Percentiles rank a stretch among this genome's conserved stretches.
Conservation (phyloP, 2,797 vertebrate genomes). For the Parambassis ranga region DNA sequence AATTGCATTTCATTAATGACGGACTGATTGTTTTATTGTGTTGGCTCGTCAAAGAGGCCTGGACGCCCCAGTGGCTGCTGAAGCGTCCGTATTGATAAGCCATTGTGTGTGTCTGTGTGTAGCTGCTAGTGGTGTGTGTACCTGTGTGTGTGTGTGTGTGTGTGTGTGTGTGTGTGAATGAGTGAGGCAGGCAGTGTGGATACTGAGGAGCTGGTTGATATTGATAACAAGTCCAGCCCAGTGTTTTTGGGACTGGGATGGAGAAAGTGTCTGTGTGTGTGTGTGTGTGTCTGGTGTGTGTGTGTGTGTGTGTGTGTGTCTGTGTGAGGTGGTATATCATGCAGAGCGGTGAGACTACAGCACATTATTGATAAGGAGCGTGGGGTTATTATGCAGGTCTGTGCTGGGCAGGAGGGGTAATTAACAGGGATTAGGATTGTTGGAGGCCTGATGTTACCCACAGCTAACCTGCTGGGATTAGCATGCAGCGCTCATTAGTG, state of each 20-base stretch:
- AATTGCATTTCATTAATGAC: slow-evolving; percentile 80
- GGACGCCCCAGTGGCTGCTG: slow-evolving; percentile 71
- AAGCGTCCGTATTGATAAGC: slow-evolving; percentile 78
- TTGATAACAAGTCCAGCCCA: slow-evolving; percentile 59
- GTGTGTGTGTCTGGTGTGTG: background rate
- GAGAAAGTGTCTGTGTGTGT: slow-evolving; percentile 19
- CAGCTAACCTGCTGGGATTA: slow-evolving; percentile 65
- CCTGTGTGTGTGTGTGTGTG: background rate
- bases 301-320: background rate
- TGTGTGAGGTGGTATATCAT: slow-evolving; percentile 5
- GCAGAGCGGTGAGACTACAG: slow-evolving; percentile 4
- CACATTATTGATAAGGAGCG: slow-evolving; percentile 46
- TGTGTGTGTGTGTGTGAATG: slow-evolving; percentile 32
- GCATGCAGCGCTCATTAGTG: slow-evolving; percentile 42
- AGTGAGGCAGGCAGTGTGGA: slow-evolving; percentile 60
- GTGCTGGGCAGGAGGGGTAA: slow-evolving; percentile 54
- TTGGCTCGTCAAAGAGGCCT: slow-evolving; percentile 70
- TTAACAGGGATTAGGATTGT: slow-evolving; percentile 70
- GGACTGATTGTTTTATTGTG: slow-evolving; percentile 79
- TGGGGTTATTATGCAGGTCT: slow-evolving; percentile 52
- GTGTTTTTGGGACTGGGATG: slow-evolving; percentile 50
- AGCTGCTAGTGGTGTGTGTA: background rate
- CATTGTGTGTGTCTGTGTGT: slow-evolving; percentile 47
- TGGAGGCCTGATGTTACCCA: slow-evolving; percentile 41
- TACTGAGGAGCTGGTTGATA: slow-evolving; percentile 52